Evolutionary conservation across 2,797 vertebrate genomes (phyloP), one percentile per base, ranked within the genome.

Genomic region (Hirundo rustica): DNA sequence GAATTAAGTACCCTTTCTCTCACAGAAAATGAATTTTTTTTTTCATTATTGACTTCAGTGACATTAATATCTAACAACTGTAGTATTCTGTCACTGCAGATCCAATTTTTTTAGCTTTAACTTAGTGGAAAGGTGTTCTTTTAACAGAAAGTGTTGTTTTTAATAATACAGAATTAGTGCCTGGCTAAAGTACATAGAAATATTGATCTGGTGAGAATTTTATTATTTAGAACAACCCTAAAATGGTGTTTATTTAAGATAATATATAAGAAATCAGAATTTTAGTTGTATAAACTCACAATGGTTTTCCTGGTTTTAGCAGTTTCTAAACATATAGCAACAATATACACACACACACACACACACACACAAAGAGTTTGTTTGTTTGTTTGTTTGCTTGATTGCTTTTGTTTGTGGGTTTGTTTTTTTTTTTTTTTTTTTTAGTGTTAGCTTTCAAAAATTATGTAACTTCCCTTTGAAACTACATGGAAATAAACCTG

Each of bases 241-340:
- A 90, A 84, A 64, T 57, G 0, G 16, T 13, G 7, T 34, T 84
- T 89, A 55, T 22, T 83, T 25, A 45, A 17, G 45, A 62, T 38
- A 85, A 68, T 36, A 48, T 5, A 44, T 18, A 89, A 74, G 20
- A 89, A 92, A 80, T 29, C 5, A 62, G 36, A 55, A 73, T 88
- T 94, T 64, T 51, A 66, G 22, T 75, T 70, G 9, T 15, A 38
- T n/a, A 89, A 71, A 7, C 29, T 91, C 53, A 89, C n/a, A 95
- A 61, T 55, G 71, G n/a, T 62, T 91, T 96, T 96, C 73, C 78
- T 89, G 75, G 13, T 92, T 90, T 76, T 78, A 89, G 7, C 5
- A 57, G 12, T 32, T 85, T 88, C 92, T 82, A 94, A 95, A 92
- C 92, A 84, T 82, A 72, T 30, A 51, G 8, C 21, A 38, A 38